Percentiles rank a stretch among this genome's conserved stretches.
Evolutionary conservation across 2,113 vertebrate species (phyloP).

Genomic region (Microcebus griseorufus): DNA sequence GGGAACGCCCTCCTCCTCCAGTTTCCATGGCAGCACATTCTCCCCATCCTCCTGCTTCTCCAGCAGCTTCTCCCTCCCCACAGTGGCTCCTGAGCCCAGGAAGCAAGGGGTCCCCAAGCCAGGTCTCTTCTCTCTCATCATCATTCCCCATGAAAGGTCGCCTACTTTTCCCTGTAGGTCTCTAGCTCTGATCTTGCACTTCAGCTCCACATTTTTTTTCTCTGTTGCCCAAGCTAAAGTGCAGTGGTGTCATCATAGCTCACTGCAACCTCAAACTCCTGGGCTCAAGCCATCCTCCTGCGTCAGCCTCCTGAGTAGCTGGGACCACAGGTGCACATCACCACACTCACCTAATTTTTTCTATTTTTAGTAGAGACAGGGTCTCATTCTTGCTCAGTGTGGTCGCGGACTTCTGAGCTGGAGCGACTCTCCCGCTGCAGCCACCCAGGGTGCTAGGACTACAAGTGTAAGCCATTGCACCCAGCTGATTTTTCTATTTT

Average conservation of each 20-base stretch:
- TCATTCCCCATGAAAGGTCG: background rate
- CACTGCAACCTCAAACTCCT: background rate
- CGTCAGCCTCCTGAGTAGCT: background rate
- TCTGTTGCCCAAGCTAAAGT: background rate
- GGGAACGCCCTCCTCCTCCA: conserved; percentile 70
- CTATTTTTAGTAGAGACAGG: no score
- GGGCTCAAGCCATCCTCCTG: background rate
- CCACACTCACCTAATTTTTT: background rate
- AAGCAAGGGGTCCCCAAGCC: background rate
- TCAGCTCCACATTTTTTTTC: background rate
- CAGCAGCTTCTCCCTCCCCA: background rate
- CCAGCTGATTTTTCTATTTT: no score
- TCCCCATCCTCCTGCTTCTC: conserved; percentile 42
- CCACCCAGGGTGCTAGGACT: no score
- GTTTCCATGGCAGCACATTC: conserved; percentile 71
- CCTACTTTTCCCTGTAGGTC: background rate
- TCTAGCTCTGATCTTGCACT: background rate
- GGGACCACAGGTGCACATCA: background rate
- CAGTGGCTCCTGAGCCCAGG: background rate
- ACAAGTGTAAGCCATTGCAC: no score
- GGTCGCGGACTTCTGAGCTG: no score
- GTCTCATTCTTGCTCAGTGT: no score
- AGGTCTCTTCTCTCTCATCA: background rate
- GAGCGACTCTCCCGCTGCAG: no score
- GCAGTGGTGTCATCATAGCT: background rate